Percentiles rank a stretch among this genome's conserved stretches.
Evolutionary conservation across 2,113 vertebrate genomes (phyloP).

Genomic region (Protomyctophum bolini): DNA sequence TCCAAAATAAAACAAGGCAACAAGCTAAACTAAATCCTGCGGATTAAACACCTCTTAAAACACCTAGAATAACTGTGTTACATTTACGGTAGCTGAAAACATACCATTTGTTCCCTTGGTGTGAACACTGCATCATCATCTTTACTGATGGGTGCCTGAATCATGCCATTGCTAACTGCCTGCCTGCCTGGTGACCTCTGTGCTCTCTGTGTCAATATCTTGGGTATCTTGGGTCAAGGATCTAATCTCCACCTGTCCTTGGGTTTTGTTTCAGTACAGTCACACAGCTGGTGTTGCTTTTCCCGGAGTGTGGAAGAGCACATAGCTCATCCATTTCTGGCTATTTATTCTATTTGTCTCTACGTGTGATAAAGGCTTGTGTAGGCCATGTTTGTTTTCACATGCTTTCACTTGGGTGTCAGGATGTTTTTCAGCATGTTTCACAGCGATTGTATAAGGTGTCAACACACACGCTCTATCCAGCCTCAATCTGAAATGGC

Average conservation of each 20-base stretch:
- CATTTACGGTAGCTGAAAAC: no score
- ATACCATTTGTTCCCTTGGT: no score
- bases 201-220: neutral
- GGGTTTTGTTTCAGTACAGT: neutral
- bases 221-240: neutral
- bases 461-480: constrained; percentile 4
- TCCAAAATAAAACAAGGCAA: no score
- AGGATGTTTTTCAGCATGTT: neutral
- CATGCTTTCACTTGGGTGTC: neutral
- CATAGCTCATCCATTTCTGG: neutral
- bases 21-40: no score
- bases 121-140: no score
- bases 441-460: neutral
- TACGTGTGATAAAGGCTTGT: neutral
- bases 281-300: neutral
- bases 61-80: no score
- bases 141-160: no score
- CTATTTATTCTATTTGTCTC: neutral
- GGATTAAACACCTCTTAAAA: no score
- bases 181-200: neutral
- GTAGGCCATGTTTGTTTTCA: neutral
- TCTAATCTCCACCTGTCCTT: neutral
- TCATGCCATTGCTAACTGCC: no score
- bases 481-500: no score
- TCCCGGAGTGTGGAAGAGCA: neutral